A percentile compares a stretch with the other conserved stretches of the same genome.
Conservation (phyloP, 2,888 invertebrate species). For the Plagodis pulveraria region DNA sequence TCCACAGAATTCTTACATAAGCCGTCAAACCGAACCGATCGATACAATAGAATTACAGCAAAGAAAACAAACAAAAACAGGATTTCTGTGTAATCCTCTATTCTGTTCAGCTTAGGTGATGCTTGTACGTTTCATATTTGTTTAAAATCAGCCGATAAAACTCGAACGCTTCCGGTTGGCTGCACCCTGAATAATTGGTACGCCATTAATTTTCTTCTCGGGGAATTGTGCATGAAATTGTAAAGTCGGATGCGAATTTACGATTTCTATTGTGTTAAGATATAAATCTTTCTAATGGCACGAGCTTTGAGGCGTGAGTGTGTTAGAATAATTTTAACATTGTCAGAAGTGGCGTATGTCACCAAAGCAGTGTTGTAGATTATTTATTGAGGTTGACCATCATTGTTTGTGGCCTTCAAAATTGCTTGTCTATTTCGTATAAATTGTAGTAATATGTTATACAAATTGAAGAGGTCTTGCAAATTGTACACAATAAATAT, state of each 20-base stretch:
- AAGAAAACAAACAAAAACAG: slow-evolving; percentile 85
- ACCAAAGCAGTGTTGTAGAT: slow-evolving; percentile 45
- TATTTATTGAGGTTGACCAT: slow-evolving; percentile 53
- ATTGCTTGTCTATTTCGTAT: slow-evolving; percentile 14
- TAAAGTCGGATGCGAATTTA: slow-evolving; percentile 74
- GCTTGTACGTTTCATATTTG: slow-evolving; percentile 73
- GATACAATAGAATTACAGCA: slow-evolving; percentile 70
- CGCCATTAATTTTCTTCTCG: slow-evolving; percentile 77
- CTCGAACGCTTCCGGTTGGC: slow-evolving; percentile 78
- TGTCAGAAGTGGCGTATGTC: slow-evolving; percentile 60
- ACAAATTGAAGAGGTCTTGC: slow-evolving; percentile 26
- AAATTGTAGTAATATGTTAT: slow-evolving; percentile 6
- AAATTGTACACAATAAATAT: slow-evolving; percentile 24
- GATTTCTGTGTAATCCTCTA: slow-evolving; percentile 79
- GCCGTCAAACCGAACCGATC: slow-evolving; percentile 37
- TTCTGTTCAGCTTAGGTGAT: slow-evolving; percentile 71
- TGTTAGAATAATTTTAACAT: slow-evolving; percentile 60
- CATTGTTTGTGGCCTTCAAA: slow-evolving; percentile 24
- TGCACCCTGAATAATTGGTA: slow-evolving; percentile 74
- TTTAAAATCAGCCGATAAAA: slow-evolving; percentile 77
- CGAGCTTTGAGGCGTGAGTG: slow-evolving; percentile 69
- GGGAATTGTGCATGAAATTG: slow-evolving; percentile 62
- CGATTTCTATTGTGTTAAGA: slow-evolving; percentile 62
- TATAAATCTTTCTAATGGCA: slow-evolving; percentile 80
- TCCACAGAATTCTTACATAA: slow-evolving; percentile 31